Conservation (phyloP, 1,140 invertebrate species). For the Drosophila bifasciata region DNA sequence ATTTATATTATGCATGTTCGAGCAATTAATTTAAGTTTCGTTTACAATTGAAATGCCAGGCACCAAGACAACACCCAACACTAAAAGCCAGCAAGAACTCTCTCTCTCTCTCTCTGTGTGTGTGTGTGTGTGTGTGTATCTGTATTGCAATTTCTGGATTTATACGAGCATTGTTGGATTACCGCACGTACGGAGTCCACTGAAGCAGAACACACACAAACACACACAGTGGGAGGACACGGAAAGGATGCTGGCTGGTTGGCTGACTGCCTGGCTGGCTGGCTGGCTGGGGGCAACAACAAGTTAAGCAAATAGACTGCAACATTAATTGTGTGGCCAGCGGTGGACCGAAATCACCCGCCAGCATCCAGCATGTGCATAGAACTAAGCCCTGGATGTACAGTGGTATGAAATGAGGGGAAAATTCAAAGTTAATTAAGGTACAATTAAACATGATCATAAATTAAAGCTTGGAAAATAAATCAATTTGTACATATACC, state of each 20-base stretch:
- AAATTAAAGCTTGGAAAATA: too few species aligned
- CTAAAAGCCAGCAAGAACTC: neutral
- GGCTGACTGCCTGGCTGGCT: neutral
- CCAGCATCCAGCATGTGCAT: slow-evolving; percentile 14
- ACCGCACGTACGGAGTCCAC: slow-evolving; percentile 68
- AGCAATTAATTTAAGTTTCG: slow-evolving; percentile 81
- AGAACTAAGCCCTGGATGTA: slow-evolving; percentile 2
- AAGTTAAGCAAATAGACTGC: slow-evolving; percentile 81
- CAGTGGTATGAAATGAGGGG: slow-evolving; percentile 10
- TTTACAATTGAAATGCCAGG: slow-evolving; percentile 73
- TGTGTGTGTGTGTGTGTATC: too few species aligned
- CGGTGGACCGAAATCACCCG: slow-evolving; percentile 37
- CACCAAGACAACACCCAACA: slow-evolving; percentile 15
- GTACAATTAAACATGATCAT: too few species aligned
- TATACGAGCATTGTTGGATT: slow-evolving; percentile 67
- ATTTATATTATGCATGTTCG: slow-evolving; percentile 77
- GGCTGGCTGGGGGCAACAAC: slow-evolving; percentile 49
- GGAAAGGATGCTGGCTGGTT: neutral
- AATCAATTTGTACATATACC: too few species aligned
- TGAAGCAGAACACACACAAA: slow-evolving; percentile 60
- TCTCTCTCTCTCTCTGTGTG: slow-evolving; percentile 1
- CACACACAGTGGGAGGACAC: slow-evolving; percentile 39
- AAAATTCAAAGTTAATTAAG: neutral
- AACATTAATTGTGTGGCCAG: slow-evolving; percentile 80
- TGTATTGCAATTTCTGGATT: slow-evolving; percentile 63